These are phyloP conservation scores for Epinephelus fuscoguttatus DNA, from an alignment of 2,113 vertebrate species.

Conservation along the genomic window DNA sequence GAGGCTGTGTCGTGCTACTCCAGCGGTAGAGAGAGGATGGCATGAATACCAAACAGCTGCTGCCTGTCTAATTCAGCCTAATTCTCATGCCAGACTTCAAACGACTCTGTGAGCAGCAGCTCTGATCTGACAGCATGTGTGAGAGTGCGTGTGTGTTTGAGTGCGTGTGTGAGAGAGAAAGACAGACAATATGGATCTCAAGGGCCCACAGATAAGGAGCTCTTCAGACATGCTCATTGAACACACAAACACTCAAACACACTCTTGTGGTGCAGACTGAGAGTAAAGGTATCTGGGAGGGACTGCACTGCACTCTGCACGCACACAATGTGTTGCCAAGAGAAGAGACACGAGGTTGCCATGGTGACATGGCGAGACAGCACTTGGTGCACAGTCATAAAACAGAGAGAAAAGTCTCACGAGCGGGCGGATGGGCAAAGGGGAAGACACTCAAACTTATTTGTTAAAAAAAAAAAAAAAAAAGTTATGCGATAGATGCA, in stretches of 20 bases:
- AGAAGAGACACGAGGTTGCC: slow-evolving; percentile 62
- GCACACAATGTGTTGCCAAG: slow-evolving; percentile 36
- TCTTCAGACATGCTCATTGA: slow-evolving; percentile 60
- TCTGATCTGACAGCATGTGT: slow-evolving; percentile 37
- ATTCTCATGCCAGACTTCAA: slow-evolving; percentile 73
- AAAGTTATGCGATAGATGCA: slow-evolving; percentile 28
- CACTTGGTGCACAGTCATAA: slow-evolving; percentile 71
- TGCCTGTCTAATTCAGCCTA: slow-evolving; percentile 57
- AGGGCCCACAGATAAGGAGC: slow-evolving; percentile 60
- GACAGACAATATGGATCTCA: slow-evolving; percentile 53
- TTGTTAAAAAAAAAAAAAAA: background rate
- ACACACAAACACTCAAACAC: slow-evolving; percentile 57
- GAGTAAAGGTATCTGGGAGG: slow-evolving; percentile 60
- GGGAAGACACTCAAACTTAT: slow-evolving; percentile 18
- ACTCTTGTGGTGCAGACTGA: slow-evolving; percentile 36
- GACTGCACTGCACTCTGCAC: slow-evolving; percentile 39
- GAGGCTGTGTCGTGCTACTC: slow-evolving; percentile 37
- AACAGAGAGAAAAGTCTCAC: slow-evolving; percentile 74
- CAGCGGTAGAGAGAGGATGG: slow-evolving; percentile 9
- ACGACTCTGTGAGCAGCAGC: slow-evolving; percentile 50
- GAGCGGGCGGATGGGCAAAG: slow-evolving; percentile 38
- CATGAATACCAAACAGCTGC: slow-evolving; percentile 80
- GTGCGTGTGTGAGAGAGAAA: slow-evolving; percentile 33
- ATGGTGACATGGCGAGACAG: slow-evolving; percentile 68
- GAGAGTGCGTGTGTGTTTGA: slow-evolving; percentile 4